A percentile compares a stretch with the other conserved stretches of the same genome.
Evolutionary conservation across 2,888 invertebrate genomes (phyloP).

Genomic region (Amblyjoppa fuscipennis): DNA sequence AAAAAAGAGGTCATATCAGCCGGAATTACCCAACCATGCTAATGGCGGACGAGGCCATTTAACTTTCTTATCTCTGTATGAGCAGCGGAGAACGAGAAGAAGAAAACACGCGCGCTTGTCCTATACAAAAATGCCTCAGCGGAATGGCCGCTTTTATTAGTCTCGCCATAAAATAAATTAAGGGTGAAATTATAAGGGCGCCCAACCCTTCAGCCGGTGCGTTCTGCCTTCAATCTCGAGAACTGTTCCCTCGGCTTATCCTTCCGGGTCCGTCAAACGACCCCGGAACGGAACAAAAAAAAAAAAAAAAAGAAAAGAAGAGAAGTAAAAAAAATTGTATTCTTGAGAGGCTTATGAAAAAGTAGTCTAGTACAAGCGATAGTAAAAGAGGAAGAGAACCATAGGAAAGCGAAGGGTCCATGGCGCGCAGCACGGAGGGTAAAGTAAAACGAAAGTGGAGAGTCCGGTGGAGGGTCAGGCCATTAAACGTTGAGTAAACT

Average conservation of each 20-base stretch:
- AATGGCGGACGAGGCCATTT: constrained; percentile 69
- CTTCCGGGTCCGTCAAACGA: constrained; percentile 36
- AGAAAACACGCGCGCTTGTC: constrained; percentile 31
- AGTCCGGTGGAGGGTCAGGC: constrained; percentile 25
- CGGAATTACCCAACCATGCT: constrained; percentile 61
- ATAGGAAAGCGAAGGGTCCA: constrained; percentile 47
- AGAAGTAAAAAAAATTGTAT: constrained; percentile 47
- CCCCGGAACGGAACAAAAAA: constrained; percentile 11
- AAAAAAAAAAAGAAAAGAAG: not conserved
- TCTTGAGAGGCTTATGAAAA: constrained; percentile 50
- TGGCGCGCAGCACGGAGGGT: constrained; percentile 11
- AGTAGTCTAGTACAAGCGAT: constrained; percentile 49
- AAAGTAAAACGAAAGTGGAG: constrained; percentile 35
- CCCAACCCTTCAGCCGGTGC: constrained; percentile 34
- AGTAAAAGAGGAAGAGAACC: constrained; percentile 41
- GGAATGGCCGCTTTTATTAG: constrained; percentile 75
- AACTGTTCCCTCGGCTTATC: constrained; percentile 39
- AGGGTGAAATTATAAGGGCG: constrained; percentile 78
- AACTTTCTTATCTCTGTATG: constrained; percentile 71
- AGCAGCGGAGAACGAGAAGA: constrained; percentile 7
- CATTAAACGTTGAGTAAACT: constrained; percentile 44
- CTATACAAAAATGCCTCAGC: constrained; percentile 51
- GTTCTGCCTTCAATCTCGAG: constrained; percentile 39
- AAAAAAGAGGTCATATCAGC: not conserved
- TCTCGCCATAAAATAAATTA: constrained; percentile 76